phyloP scores from a whole-genome alignment of 2,888 invertebrate genomes.

The Drosophila neoperkinsi region DNA sequence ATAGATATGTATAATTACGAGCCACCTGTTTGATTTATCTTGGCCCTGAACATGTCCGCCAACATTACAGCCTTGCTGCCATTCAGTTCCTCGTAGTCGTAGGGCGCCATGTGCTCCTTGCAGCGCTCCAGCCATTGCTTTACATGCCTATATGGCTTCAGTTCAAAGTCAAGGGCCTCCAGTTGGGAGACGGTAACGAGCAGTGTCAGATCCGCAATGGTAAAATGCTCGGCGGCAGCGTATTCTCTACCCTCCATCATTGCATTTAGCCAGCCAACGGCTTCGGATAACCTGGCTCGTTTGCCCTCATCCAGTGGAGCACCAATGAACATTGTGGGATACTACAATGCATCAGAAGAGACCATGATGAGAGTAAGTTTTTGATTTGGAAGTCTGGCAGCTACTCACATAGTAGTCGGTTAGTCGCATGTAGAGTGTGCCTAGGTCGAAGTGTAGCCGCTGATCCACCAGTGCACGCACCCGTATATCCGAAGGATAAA shows the following conservation, averaged over 20 bases:
- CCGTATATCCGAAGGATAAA: slow-evolving; percentile 88
- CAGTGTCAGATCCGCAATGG: slow-evolving; percentile 84
- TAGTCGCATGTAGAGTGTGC: slow-evolving; percentile 86
- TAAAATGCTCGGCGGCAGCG: slow-evolving; percentile 87
- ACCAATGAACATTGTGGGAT: slow-evolving; percentile 85
- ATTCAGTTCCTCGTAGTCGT: slow-evolving; percentile 89
- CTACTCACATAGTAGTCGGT: slow-evolving; percentile 86
- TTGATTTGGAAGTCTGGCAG: not conserved
- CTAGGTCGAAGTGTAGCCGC: slow-evolving; percentile 87
- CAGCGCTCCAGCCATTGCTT: slow-evolving; percentile 89
- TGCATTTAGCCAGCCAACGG: slow-evolving; percentile 86
- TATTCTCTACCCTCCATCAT: slow-evolving; percentile 87
- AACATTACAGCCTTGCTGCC: slow-evolving; percentile 87
- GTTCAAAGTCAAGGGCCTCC: slow-evolving; percentile 86
- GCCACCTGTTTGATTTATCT: slow-evolving; percentile 62
- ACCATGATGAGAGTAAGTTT: not conserved
- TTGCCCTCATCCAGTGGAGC: slow-evolving; percentile 85
- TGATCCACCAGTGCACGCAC: slow-evolving; percentile 87
- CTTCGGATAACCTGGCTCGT: slow-evolving; percentile 86
- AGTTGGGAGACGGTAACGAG: slow-evolving; percentile 84
- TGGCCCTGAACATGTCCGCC: slow-evolving; percentile 86
- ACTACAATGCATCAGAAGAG: slow-evolving; percentile 70
- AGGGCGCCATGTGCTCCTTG: slow-evolving; percentile 88
- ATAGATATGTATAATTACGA: slow-evolving; percentile 1
- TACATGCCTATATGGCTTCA: slow-evolving; percentile 86